Evolutionary conservation across 2,888 invertebrate genomes (phyloP), one percentile per base, ranked within the genome.

Genomic region (Lamproptera curius): DNA sequence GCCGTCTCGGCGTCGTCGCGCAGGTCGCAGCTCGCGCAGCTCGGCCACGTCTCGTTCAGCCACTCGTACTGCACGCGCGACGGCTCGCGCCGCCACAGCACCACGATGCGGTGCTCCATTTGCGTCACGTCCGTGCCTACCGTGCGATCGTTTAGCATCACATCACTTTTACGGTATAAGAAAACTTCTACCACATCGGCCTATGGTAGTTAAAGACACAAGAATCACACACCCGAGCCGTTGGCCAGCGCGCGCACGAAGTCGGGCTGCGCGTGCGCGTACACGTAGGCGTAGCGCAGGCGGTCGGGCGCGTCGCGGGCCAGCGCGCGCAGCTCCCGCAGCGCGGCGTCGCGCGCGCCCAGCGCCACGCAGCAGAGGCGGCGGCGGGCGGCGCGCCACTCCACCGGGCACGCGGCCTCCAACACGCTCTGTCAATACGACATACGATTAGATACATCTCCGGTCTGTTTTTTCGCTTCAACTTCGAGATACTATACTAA

Each of bases 61-160:
- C 97, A 98, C 75, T 97, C 97, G 75, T 96, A 98, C 65, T 95
- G 95, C 9, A 98, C 85, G 58, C 94, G 93, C n/a, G 92, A 91
- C 8, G 93, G 90, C 67, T 97, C 97, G 33, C 94, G 91, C 1
- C 97, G 91, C 97, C 97, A 98, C 54, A 97, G 91, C 37, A 97
- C 93, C 1, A 96, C 97, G 51, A 97, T 91, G 58, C 95, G 92
- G 52, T 95, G 87, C 35, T 93, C 81, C 40, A 94, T 64, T 9
- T 76, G 91, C 0, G 80, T 75, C 6, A 72, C 58, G 50, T 85
- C 85, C 33, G 68, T 72, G 16, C 84, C 93, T 56, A 89, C 73
- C 8, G n/a, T n/a, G n/a, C n/a, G n/a, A n/a, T n/a, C n/a, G n/a
- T n/a, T n/a, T n/a, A n/a, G n/a, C n/a, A n/a, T n/a, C n/a, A n/a